Evolutionary conservation across 2,888 invertebrate species (phyloP), one percentile per base, ranked within the genome.

Genomic region (Podotricha telesiphe): DNA sequence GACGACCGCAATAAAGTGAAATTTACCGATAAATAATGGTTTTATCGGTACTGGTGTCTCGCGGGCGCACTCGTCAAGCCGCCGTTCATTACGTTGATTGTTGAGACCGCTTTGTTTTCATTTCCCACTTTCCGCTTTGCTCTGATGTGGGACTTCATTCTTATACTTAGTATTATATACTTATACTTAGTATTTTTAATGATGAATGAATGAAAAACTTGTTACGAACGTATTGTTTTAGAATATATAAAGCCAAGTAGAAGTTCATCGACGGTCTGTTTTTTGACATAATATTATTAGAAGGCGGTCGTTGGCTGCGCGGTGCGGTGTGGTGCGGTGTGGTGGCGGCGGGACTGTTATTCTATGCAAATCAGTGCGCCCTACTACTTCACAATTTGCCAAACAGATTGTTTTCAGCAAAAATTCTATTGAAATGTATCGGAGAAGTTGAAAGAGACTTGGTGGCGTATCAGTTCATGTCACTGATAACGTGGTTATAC

Each of bases 321-420:
- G 11, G 20, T 58, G 56, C 50, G 61, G 55, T 22, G 45, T 19
- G 17, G 55, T 0, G 42, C n/a, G n/a, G n/a, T n/a, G 37, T 13
- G 47, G 45, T 0, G 28, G 37, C 17, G 58, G 34, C 20, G 51
- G 53, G n/a, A 50, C 75, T 83, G 81, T 87, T 86, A 83, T 85
- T 84, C 77, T 82, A 87, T 87, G 86, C 80, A 84, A 87, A 88
- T 82, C 74, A 68, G 53, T 62, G 70, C 79, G 73, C 77, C 76
- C 80, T 75, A 82, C 74, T 83, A 85, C 83, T 86, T 85, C 80
- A 79, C 81, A 83, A 82, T 85, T 86, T 85, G 84, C 78, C 84
- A 84, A 86, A 85, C 86, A 86, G 85, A 87, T 88, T 88, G 86
- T 86, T 86, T 87, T 83, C 83, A 78, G 74, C 78, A 79, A 76